Base-by-base conservation (phyloP, 1,140 invertebrate species). In the Drosophila teissieri region DNA sequence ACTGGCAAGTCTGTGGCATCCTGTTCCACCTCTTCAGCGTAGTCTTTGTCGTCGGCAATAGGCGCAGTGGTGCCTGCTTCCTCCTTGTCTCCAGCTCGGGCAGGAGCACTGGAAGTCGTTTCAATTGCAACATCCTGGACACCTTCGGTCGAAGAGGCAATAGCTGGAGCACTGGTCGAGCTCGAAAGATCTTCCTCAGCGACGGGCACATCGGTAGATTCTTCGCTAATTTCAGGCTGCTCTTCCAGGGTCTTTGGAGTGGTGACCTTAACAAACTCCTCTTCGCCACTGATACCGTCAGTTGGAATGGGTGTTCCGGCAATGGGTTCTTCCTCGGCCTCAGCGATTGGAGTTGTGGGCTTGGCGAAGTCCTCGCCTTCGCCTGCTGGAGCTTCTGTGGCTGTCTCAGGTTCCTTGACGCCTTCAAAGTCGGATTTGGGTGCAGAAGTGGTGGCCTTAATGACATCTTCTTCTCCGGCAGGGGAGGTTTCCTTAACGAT, bases 221-320 rank as follows among this genome's bases (percentile, higher is more conserved):
- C 61, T 27, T 78, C 72, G 14, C 31, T n/a, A 24, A 1, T 22
- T 46, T 48, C 53, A 4, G 82, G 54, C 10, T 64, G 24, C 4
- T 62, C 44, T 7, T 52, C 83, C 37, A 69, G 52, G 24, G 77
- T 24, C 48, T 83, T 80, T 2, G 80, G 64, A 39, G 84, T 89
- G 14, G 72, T 77, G 34, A 44, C n/a, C 63, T 73, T 86, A 37
- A 54, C 37, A 12, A 58, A 68, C 34, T 88, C 70, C 27, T 51
- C 53, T 8, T 73, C 81, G 3, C 17, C 57, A 39, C 19, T 62
- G 56, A 62, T 24, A 40, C 61, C 45, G 4, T 49, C 24, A 6
- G 42, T 27, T 34, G 77, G 51, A 51, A 63, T 61, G 27, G 77
- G 69, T 10, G 85, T 80, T 6, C 65, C 74, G 12, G 37, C 12